Evolutionary conservation across 2,113 vertebrate genomes (phyloP), one percentile per base, ranked within the genome.

Genomic region (Telmatochromis sp.): DNA sequence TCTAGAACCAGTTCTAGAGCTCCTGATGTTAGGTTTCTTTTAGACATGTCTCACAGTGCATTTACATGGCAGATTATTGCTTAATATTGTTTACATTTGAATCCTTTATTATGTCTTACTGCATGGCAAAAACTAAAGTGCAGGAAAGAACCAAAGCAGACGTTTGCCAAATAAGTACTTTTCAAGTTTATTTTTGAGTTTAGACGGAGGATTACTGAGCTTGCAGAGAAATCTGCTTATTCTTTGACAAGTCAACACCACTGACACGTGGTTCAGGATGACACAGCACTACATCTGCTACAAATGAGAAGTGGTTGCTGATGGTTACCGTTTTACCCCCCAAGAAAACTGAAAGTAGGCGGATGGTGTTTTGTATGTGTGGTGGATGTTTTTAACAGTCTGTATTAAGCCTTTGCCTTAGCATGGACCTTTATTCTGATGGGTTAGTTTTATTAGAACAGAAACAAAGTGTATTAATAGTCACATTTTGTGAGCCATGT

Each of bases 11-110:
- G 15, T 11, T 68, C 6, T 23, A 68, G 58, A 83, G 58, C 58
- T 83, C 28, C 58, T 17, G 26, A 7, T 47, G 37, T 33, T 23
- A 0, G 14, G 26, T 6, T 75, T 58, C 35, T 37, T 78, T 54
- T 58, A 65, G 42, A 89, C 57, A 5, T 47, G 80, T 71, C 13
- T 84, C 31, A 33, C 94, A 89, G 94, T 95, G 95, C 94, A 93
- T 95, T 96, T 94, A 92, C 95, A 95, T 95, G 95, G 95, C 89
- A 75, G 35, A 81, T 35, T 9, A 63, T 84, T 83, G 78, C 81
- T 65, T n/a, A 33, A 21, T 4, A n/a, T 78, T 80, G 80, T 92
- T 91, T 87, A 89, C 81, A 73, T 73, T 78, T 15, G 5, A 86
- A 12, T 28, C 73, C 45, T 78, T 79, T 71, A 37, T 50, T 50